phyloP scores from a whole-genome alignment of 2,888 invertebrate species.

The Lycophotia porphyrea region DNA sequence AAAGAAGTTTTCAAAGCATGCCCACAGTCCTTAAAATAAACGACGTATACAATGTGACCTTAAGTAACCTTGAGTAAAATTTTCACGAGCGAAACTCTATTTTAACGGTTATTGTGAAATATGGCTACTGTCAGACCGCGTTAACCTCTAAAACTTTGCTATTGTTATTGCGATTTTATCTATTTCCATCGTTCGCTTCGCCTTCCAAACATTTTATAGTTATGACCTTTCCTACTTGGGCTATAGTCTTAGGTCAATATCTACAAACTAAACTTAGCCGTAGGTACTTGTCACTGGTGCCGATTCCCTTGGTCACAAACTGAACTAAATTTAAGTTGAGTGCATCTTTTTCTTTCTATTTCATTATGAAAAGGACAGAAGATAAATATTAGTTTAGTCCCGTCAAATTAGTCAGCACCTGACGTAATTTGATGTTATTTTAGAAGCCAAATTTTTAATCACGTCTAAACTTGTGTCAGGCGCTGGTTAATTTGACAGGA shows the following conservation, averaged over 20 bases:
- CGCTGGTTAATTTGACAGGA: no score
- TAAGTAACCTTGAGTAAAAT: slow-evolving; percentile 19
- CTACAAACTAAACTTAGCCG: background rate
- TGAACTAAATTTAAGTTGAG: no score
- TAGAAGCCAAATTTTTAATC: no score
- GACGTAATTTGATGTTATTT: no score
- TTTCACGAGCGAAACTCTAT: slow-evolving; percentile 40
- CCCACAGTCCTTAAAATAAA: slow-evolving; percentile 14
- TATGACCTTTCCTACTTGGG: slow-evolving; percentile 15
- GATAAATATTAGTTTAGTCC: no score
- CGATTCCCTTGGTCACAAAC: no score
- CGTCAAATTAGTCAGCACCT: no score
- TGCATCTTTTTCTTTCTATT: no score
- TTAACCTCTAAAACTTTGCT: slow-evolving; percentile 30
- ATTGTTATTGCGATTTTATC: slow-evolving; percentile 45
- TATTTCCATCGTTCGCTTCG: slow-evolving; percentile 32
- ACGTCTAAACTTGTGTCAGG: no score
- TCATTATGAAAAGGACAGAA: no score
- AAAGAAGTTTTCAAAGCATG: background rate
- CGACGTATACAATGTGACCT: slow-evolving; percentile 9
- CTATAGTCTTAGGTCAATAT: background rate
- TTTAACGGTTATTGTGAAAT: slow-evolving; percentile 38
- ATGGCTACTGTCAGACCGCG: slow-evolving; percentile 23
- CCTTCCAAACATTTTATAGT: slow-evolving; percentile 37
- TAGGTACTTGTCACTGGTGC: no score